Evolutionary conservation across 2,888 invertebrate species (phyloP), one percentile per base, ranked within the genome.

Genomic region (Andrena minutula): DNA sequence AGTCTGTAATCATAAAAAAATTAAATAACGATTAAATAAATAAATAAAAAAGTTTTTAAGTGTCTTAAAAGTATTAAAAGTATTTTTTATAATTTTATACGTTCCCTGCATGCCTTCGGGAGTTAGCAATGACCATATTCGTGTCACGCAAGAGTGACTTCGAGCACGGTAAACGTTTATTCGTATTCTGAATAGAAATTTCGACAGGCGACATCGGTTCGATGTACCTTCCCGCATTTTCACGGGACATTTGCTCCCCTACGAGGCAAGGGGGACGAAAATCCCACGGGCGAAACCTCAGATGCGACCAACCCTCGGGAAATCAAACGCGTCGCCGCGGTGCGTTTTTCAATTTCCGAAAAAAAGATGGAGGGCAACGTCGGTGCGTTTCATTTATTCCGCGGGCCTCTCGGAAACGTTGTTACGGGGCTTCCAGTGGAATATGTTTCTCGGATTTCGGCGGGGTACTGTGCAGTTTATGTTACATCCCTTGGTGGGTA

Each of bases 271-370:
- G 35, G 12, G 16, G 32, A 16, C 5, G 47, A 30, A 26, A 41
- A n/a, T 53, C 26, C 65, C 65, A 1, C 20, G 7, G 35, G 72
- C n/a, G 23, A 51, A 32, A 72, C 63, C 63, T 12, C 53, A 12
- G 47, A 47, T 49, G 26, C 12, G 56, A 56, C 64, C 8, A 72
- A 6, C 76, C 56, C 63, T 6, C 30, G 76, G 72, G 76, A 76
- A 76, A 76, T 76, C 71, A 64, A 76, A 64, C 20, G 32, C 35
- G 12, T n/a, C 63, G 20, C 16, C 6, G 12, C 32, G 20, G 28
- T 41, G 61, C 32, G 58, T 32, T 64, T 64, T 64, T 35, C 76
- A 64, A 72, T 76, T 76, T 32, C 32, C 35, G n/a, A 26, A 12
- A 51, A 68, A 61, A 47, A 30, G 35, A 12, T 10, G 41, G 23